Evolutionary conservation across 2,888 invertebrate genomes (phyloP).

Genomic region (Germaria angustata): DNA sequence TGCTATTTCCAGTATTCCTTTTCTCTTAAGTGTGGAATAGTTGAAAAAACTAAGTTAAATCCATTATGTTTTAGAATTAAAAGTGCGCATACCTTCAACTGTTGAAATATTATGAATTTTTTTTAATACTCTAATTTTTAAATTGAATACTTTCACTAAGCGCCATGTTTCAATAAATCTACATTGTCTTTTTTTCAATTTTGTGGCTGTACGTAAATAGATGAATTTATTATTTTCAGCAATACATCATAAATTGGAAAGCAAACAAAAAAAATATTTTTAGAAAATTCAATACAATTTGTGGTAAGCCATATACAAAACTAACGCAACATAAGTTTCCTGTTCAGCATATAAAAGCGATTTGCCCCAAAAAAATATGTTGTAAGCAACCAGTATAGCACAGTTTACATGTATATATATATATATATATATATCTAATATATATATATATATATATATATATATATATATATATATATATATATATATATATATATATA

Average conservation of each 20-base stretch:
- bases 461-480: too few species aligned
- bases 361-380: not conserved
- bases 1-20: too few species aligned
- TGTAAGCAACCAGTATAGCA: not conserved
- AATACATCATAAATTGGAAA: constrained; percentile 16
- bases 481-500: too few species aligned
- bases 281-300: not conserved
- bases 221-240: constrained; percentile 1
- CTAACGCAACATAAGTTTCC: not conserved
- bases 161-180: too few species aligned
- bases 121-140: too few species aligned
- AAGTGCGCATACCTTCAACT: too few species aligned
- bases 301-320: not conserved
- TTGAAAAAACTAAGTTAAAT: too few species aligned
- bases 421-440: not conserved
- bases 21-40: too few species aligned
- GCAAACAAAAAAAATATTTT: not conserved
- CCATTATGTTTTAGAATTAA: too few species aligned
- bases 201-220: not conserved
- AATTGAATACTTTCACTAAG: too few species aligned
- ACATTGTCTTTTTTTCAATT: too few species aligned
- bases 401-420: not conserved
- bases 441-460: not conserved
- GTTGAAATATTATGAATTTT: too few species aligned
- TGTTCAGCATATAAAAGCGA: not conserved